phyloP scores from a whole-genome alignment of 1,140 invertebrate species.

The Drosophila micromelanica region DNA sequence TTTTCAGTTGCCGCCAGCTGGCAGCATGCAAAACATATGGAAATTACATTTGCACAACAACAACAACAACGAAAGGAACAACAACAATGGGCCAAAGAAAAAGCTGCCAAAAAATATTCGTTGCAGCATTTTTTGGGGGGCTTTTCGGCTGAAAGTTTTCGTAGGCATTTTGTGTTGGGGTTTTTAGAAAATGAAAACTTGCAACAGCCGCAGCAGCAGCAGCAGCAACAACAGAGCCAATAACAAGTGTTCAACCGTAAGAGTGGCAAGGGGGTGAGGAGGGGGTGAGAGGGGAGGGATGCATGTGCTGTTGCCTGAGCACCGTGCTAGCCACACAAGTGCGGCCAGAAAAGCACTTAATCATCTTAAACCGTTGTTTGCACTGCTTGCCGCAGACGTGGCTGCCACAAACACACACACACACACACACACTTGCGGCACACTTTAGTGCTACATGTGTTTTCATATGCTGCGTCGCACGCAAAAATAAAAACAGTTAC shows the following conservation, averaged over 20 bases:
- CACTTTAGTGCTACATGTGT: constrained; percentile 64
- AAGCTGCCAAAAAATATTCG: constrained; percentile 53
- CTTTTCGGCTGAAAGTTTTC: constrained; percentile 20
- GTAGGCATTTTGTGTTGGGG: constrained; percentile 53
- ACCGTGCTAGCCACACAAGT: constrained; percentile 67
- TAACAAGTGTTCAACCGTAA: constrained; percentile 7
- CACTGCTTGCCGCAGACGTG: constrained; percentile 75
- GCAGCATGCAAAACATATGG: constrained; percentile 20
- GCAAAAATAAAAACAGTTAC: constrained; percentile 59
- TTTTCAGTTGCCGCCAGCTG: constrained; percentile 37
- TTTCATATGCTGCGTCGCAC: constrained; percentile 74
- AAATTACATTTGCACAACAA: constrained; percentile 71
- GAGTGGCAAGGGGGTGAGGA: not conserved
- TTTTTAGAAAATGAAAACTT: constrained; percentile 79
- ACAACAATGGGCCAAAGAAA: constrained; percentile 39
- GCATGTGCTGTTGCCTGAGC: constrained; percentile 28
- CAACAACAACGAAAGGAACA: constrained; percentile 28
- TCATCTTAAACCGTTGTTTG: constrained; percentile 80
- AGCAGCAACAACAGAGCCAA: constrained; percentile 26
- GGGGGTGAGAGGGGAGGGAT: not conserved
- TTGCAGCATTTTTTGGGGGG: constrained; percentile 61
- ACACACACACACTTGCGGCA: constrained; percentile 25
- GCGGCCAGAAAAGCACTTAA: constrained; percentile 78
- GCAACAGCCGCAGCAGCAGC: constrained; percentile 32
- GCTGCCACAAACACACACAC: constrained; percentile 43